Evolutionary conservation across 1,140 invertebrate species (phyloP).

Genomic region (Meteorus sp.): DNA sequence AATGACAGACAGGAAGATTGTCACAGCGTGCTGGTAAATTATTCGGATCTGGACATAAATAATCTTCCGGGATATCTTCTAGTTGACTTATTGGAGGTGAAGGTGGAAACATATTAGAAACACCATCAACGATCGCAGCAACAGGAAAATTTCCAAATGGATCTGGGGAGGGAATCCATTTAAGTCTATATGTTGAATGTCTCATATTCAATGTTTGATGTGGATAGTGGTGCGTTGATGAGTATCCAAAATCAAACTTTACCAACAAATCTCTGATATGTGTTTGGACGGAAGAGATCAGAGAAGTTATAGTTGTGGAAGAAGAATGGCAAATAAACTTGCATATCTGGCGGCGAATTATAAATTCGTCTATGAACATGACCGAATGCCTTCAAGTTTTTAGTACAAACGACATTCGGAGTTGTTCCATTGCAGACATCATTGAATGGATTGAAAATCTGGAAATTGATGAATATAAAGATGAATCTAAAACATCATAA

Average conservation of each 20-base stretch:
- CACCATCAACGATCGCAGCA: no score
- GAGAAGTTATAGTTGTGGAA: background rate
- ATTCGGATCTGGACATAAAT: slow-evolving; percentile 58
- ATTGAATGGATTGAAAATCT: background rate
- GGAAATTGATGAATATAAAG: slow-evolving; percentile 10
- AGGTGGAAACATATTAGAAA: no score
- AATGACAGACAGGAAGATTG: slow-evolving; percentile 66
- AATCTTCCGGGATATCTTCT: slow-evolving; percentile 76
- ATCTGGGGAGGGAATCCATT: no score
- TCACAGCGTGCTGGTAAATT: slow-evolving; percentile 72
- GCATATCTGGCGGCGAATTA: background rate
- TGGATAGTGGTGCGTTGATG: background rate
- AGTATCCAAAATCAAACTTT: background rate
- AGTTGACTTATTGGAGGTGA: slow-evolving; percentile 66
- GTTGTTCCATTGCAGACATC: background rate
- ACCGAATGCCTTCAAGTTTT: background rate
- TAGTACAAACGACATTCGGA: background rate
- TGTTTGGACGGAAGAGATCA: background rate
- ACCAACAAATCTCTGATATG: background rate
- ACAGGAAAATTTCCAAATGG: no score
- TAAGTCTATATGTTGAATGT: no score
- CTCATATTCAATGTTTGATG: no score
- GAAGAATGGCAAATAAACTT: background rate
- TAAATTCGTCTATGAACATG: background rate
- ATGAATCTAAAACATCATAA: no score